phyloP scores from a whole-genome alignment of 2,797 vertebrate genomes.

The Acestrorhynchus altus region DNA sequence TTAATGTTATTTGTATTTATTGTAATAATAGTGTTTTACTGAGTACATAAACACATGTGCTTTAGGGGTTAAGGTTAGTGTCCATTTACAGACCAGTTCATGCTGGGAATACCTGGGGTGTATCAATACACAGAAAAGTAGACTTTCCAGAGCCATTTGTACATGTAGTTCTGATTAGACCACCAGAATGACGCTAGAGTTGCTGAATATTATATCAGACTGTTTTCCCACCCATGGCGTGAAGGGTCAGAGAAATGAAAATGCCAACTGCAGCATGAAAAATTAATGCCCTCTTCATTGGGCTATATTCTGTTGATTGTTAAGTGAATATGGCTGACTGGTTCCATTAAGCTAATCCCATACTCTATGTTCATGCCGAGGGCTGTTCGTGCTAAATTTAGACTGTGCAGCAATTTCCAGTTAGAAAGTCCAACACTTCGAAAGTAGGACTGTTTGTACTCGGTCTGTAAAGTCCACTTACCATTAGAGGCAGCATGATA shows the following conservation, averaged over 20 bases:
- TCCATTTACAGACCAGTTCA: too few species aligned
- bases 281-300: constrained; percentile 27
- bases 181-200: constrained; percentile 3
- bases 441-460: not conserved
- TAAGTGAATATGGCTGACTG: constrained; percentile 45
- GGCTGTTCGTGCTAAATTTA: constrained; percentile 36
- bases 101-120: too few species aligned
- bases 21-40: too few species aligned
- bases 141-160: constrained; percentile 13
- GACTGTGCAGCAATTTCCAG: not conserved
- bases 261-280: constrained; percentile 48
- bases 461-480: not conserved
- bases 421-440: not conserved
- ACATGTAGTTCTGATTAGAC: constrained; percentile 1
- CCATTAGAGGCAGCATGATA: too few species aligned
- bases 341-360: constrained; percentile 37
- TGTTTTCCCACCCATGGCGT: constrained; percentile 16
- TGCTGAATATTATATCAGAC: constrained; percentile 42
- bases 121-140: too few species aligned
- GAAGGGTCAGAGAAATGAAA: constrained; percentile 42
- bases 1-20: too few species aligned
- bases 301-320: constrained; percentile 14
- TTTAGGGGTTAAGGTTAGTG: too few species aligned
- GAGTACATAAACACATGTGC: too few species aligned
- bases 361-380: constrained; percentile 38